These are phyloP conservation scores for Tinea pellionella DNA, from an alignment of 2,888 invertebrate genomes.

Conservation along the genomic window DNA sequence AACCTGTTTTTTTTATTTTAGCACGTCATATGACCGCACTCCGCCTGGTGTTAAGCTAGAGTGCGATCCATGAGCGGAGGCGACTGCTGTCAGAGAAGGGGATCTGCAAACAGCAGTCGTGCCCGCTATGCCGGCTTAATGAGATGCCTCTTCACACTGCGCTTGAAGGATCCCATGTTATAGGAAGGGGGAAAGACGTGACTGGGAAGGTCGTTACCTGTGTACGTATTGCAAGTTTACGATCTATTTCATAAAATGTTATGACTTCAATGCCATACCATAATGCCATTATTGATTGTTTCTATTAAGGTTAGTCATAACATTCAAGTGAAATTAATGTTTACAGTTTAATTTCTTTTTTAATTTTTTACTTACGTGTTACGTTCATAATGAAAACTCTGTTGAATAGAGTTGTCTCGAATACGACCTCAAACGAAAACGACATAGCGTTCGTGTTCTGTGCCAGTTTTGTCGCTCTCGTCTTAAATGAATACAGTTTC, in stretches of 20 bases:
- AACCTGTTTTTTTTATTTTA: too few species aligned
- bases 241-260: background rate
- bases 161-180: too few species aligned
- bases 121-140: too few species aligned
- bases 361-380: background rate
- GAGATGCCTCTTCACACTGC: too few species aligned
- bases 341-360: background rate
- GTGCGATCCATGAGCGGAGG: too few species aligned
- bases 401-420: background rate
- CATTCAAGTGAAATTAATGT: background rate
- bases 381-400: background rate
- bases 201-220: too few species aligned
- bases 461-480: background rate
- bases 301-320: background rate
- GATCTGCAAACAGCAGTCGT: too few species aligned
- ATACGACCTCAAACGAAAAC: background rate
- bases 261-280: background rate
- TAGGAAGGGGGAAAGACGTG: too few species aligned
- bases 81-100: too few species aligned
- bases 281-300: background rate
- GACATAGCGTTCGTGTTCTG: background rate
- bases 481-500: conserved; percentile 1
- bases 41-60: too few species aligned
- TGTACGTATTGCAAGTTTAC: too few species aligned
- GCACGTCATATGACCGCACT: too few species aligned